phyloP scores from a whole-genome alignment of 2,113 vertebrate genomes.

The Crotalus viridis region DNA sequence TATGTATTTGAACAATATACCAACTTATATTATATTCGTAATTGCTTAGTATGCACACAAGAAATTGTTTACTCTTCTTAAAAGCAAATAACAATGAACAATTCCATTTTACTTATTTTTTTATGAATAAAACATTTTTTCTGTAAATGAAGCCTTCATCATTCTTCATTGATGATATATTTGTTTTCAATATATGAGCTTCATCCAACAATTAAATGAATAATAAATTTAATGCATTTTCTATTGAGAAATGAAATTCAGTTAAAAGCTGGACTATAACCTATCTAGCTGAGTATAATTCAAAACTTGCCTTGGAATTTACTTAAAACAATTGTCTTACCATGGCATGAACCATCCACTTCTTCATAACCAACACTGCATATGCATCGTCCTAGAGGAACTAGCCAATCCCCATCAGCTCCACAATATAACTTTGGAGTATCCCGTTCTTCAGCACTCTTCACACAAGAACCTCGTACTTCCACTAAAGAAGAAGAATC shows the following conservation, averaged over 20 bases:
- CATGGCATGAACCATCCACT: conserved; percentile 83
- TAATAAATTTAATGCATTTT: background rate
- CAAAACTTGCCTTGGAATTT: background rate
- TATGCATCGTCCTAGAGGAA: conserved; percentile 90
- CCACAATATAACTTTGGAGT: conserved; percentile 94
- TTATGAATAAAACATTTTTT: background rate
- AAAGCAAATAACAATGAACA: background rate
- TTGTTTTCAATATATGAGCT: conserved; percentile 8
- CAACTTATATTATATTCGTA: background rate
- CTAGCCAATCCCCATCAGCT: conserved; percentile 94
- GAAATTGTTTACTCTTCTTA: background rate
- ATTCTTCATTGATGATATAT: background rate
- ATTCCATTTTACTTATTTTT: background rate
- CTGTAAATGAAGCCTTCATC: background rate
- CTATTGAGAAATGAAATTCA: background rate
- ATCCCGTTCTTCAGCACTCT: conserved; percentile 90
- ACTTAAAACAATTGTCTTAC: conserved; percentile 68
- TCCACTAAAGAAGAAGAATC: conserved; percentile 95
- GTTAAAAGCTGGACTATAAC: background rate
- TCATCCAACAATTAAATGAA: background rate
- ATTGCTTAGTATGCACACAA: background rate
- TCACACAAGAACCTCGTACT: conserved; percentile 89
- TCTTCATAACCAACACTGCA: conserved; percentile 93
- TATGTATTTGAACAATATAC: background rate
- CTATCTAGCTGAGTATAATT: background rate